Percentiles rank a stretch among this genome's conserved stretches.
phyloP scores from a whole-genome alignment of 1,140 invertebrate genomes.

The Papilio xuthus region DNA sequence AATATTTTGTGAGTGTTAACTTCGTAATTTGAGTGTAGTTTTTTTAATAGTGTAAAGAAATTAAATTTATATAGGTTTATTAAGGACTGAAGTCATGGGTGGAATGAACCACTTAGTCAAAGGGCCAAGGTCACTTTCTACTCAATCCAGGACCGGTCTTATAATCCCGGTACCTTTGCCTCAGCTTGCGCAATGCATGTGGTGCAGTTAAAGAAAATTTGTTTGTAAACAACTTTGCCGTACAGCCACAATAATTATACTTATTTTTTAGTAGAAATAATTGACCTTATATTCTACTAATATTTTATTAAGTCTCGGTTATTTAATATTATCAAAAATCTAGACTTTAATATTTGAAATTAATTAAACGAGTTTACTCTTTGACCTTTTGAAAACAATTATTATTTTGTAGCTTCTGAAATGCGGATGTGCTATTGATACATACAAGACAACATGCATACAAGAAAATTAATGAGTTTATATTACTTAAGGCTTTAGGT shows the following conservation, averaged over 20 bases:
- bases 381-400: conserved; percentile 10
- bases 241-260: background rate
- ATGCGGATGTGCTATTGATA: background rate
- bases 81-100: conserved; percentile 45
- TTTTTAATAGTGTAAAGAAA: background rate
- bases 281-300: background rate
- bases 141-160: conserved; percentile 59
- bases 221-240: conserved; percentile 44
- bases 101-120: conserved; percentile 56
- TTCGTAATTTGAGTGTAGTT: background rate
- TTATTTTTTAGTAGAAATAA: background rate
- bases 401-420: background rate
- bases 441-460: too few species aligned
- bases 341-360: background rate
- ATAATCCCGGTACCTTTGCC: conserved; percentile 39
- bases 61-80: conserved; percentile 16
- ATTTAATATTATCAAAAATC: background rate
- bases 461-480: background rate
- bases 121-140: conserved; percentile 70
- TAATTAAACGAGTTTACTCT: background rate
- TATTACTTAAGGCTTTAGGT: background rate
- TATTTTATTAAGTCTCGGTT: background rate
- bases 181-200: conserved; percentile 39
- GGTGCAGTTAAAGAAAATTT: conserved; percentile 42
- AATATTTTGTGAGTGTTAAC: background rate